Evolutionary conservation across 23 tunicate genomes (phyloP), one percentile per base, ranked within the genome.

Genomic region (Botrylloides violaceus): DNA sequence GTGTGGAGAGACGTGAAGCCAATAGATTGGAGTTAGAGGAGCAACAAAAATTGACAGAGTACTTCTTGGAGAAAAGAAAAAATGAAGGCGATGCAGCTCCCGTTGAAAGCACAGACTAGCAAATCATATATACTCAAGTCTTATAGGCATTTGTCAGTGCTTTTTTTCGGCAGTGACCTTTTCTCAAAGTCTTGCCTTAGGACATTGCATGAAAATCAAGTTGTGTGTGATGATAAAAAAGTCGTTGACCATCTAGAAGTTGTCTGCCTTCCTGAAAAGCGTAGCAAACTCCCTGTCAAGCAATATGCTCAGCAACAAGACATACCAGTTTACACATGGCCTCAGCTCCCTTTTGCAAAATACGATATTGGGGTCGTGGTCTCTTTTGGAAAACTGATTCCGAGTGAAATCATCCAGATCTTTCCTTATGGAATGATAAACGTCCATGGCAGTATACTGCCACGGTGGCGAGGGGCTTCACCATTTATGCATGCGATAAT

Each of bases 301-400:
- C 49, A 74, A 30, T 86, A 30, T 70, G 85, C 86, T 6, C 33
- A 24, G 12, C 19, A 59, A 22, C 59, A 80, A 24, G 24, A 75
- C 23, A 23, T 86, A 23, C 77, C 77, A 6, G 2, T 80, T 7
- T 73, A 60, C 38, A 59, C 43, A 34, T 86, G 85, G 85, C 72
- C 76, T 12, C 55, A 74, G 21, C 26, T 66, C 47, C 81, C 77
- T 3, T 20, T 55, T 3, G 26, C n/a, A 4, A 49, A 29, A 4
- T 81, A 73, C 50, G 96, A 87, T 65, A 70, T 87, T 5, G 96
- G 79, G 4, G 83, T 87, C 2, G 87, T 87, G 26, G 87, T 77
- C 22, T 87, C 96, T 59, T 87, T 87, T 57, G 96, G 96, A 30
- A 77, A 77, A 49, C 35, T 81, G 49, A 60, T 87, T 6, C 87